Conservation (phyloP, 2,888 invertebrate genomes). For the Eilema depressum region DNA sequence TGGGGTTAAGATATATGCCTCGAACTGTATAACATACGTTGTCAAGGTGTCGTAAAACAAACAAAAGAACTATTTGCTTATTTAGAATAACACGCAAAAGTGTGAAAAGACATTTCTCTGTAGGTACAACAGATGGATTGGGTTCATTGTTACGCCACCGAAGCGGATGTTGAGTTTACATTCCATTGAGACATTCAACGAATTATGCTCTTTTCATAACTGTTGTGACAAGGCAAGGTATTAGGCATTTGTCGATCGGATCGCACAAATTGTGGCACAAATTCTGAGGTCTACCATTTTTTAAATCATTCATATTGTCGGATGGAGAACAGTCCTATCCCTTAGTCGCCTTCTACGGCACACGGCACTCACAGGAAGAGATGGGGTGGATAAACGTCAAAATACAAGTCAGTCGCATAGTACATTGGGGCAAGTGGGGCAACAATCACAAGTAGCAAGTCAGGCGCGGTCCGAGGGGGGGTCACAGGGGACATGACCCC, state of each 20-base stretch:
- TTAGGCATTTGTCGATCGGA: constrained; percentile 29
- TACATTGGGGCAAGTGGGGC: too few relatives aligned
- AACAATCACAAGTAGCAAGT: too few relatives aligned
- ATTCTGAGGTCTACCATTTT: too few relatives aligned
- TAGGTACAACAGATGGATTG: neutral
- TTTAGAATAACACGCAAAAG: neutral
- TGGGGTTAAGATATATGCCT: too few relatives aligned
- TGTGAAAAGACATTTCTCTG: neutral
- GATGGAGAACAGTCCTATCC: too few relatives aligned
- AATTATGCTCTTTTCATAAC: constrained; percentile 24
- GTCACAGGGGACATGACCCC: too few relatives aligned
- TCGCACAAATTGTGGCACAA: constrained; percentile 20
- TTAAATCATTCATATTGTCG: too few relatives aligned
- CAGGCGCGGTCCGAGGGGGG: too few relatives aligned
- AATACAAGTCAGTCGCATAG: too few relatives aligned
- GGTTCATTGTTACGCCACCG: constrained; percentile 9
- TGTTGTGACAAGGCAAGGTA: constrained; percentile 18
- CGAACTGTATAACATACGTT: neutral
- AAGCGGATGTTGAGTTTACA: constrained; percentile 35
- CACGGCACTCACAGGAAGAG: too few relatives aligned
- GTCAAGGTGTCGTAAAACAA: neutral
- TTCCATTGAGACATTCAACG: constrained; percentile 32
- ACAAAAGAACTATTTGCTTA: constrained; percentile 1
- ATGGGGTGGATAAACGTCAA: too few relatives aligned
- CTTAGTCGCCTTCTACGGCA: too few relatives aligned